Evolutionary conservation across 2,797 vertebrate genomes (phyloP), one percentile per base, ranked within the genome.

Genomic region (Triplophysa yarkandensis): DNA sequence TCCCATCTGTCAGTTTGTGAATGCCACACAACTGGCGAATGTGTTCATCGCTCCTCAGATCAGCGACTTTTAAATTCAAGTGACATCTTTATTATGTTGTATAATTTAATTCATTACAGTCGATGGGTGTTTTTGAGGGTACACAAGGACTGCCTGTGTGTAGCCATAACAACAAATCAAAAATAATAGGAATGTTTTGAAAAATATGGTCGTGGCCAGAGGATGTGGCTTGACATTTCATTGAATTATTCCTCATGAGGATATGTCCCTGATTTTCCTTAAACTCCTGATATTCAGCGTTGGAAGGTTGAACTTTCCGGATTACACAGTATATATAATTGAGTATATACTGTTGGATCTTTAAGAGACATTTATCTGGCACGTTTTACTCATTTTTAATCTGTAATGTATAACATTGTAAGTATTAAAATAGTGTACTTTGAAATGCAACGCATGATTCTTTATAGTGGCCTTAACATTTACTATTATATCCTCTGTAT

Each of bases 151-250:
- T 14, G 6, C 9, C 23, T 41, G 19, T 30, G 43, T 62, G 58
- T 72, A 27, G 19, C 46, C 43, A 44, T 69, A 44, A 44, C 39
- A 21, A 41, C 66, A 19, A 10, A 43, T 23, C 34, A 41, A 72
- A 71, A 9, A 13, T 62, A 52, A 62, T 27, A 19, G 30, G 27
- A 70, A 48, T 19, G 30, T n/a, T 19, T 28, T 62, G 25, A 57
- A 66, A 16, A 57, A 55, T 39, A 44, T 27, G n/a, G 44, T n/a
- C 62, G 44, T 52, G 50, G 32, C 58, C 70, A 72, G 17, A 39
- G 30, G 70, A 72, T 72, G 69, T 62, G 57, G 69, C 57, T 16
- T 71, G 27, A 62, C 57, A 39, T 27, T 50, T 62, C 27, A 28
- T 71, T 30, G 23, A 50, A 13, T 52, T 19, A 36, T 71, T 62